Conservation (phyloP, 2,797 vertebrate species). For the Coregonus sp. region DNA sequence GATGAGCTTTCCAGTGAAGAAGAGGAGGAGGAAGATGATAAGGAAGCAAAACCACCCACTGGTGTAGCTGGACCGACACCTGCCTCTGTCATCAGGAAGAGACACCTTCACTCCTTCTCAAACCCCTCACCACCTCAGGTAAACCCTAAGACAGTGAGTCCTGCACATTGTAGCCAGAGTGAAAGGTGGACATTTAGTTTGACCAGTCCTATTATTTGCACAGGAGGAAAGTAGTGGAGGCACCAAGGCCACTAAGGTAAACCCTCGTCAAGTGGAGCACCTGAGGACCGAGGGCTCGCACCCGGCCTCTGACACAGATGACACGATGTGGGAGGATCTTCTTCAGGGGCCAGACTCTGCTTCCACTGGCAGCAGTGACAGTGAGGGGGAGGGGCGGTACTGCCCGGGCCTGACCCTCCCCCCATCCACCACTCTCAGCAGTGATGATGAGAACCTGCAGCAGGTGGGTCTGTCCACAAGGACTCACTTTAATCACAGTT, state of each 20-base stretch:
- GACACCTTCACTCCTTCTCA: slow-evolving; percentile 58
- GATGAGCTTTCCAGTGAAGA: slow-evolving; percentile 94
- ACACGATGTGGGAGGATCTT: slow-evolving; percentile 95
- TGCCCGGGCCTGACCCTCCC: slow-evolving; percentile 58
- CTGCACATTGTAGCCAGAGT: not conserved
- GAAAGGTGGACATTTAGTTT: not conserved
- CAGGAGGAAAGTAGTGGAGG: slow-evolving; percentile 54
- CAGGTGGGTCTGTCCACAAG: slow-evolving; percentile 69
- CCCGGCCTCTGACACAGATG: slow-evolving; percentile 92
- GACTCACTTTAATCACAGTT: too few relatives aligned
- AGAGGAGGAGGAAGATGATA: slow-evolving; percentile 74
- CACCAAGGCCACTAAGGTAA: slow-evolving; percentile 23
- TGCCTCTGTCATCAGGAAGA: slow-evolving; percentile 73
- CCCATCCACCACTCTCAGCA: slow-evolving; percentile 69
- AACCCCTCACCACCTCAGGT: slow-evolving; percentile 53
- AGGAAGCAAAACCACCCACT: slow-evolving; percentile 52
- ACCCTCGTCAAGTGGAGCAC: slow-evolving; percentile 59
- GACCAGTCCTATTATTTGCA: not conserved
- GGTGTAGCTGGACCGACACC: slow-evolving; percentile 67
- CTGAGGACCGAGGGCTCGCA: slow-evolving; percentile 79
- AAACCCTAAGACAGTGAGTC: not conserved
- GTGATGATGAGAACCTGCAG: slow-evolving; percentile 85
- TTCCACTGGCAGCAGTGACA: slow-evolving; percentile 88
- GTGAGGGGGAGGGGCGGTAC: slow-evolving; percentile 79
- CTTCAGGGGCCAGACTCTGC: slow-evolving; percentile 89